phyloP scores from a whole-genome alignment of 2,113 vertebrate genomes.

The Daboia siamensis region DNA sequence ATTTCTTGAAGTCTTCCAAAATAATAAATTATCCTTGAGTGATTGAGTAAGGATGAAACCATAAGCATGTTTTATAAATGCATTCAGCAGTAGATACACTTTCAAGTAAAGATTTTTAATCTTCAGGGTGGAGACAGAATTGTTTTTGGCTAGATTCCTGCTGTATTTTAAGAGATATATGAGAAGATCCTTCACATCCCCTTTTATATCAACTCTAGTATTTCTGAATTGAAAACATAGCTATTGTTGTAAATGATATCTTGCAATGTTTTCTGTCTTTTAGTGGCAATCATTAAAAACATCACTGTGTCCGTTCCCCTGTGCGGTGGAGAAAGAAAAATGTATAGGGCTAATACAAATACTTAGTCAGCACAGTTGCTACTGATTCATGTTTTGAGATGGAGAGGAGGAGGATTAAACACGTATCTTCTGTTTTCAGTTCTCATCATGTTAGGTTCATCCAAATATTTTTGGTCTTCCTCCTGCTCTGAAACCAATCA shows the following conservation, averaged over 20 bases:
- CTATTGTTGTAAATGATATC: conserved; percentile 48
- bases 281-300: conserved; percentile 56
- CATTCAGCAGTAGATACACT: not conserved
- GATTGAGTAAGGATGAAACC: not conserved
- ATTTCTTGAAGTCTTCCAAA: conserved; percentile 26
- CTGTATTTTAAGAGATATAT: conserved; percentile 55
- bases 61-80: not conserved
- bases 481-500: not conserved
- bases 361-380: conserved; percentile 48
- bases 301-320: not conserved
- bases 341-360: conserved; percentile 50
- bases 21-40: conserved; percentile 35
- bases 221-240: conserved; percentile 48
- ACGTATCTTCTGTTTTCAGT: not conserved
- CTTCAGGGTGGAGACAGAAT: not conserved
- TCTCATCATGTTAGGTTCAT: not conserved
- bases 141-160: conserved; percentile 48
- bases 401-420: conserved; percentile 33
- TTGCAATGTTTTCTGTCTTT: conserved; percentile 48
- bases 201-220: conserved; percentile 37
- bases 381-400: conserved; percentile 3
- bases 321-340: conserved; percentile 39
- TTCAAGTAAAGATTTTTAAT: not conserved
- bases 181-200: conserved; percentile 32
- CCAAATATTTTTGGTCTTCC: not conserved